Percentiles rank a stretch among this genome's conserved stretches.
Evolutionary conservation across 2,797 vertebrate species (phyloP).

Genomic region (Coccyzus lansbergi): DNA sequence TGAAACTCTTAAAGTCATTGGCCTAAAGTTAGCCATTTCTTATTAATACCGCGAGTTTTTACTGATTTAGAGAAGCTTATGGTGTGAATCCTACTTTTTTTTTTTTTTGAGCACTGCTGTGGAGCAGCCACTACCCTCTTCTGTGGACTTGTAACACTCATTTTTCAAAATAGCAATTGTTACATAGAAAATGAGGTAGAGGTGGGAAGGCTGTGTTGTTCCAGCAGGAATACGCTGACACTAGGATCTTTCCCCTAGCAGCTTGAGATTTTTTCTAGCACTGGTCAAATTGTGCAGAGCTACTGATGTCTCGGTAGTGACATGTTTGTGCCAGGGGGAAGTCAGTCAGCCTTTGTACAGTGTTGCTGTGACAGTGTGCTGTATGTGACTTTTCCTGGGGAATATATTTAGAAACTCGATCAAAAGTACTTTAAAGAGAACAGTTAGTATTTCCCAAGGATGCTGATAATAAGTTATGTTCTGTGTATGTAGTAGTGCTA

Average conservation of each 20-base stretch:
- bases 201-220: not conserved
- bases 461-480: not conserved
- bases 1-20: not conserved
- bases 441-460: not conserved
- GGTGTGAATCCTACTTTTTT: not conserved
- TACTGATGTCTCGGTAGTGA: slow-evolving; percentile 9
- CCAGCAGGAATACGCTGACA: not conserved
- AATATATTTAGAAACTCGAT: slow-evolving; percentile 41
- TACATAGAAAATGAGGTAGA: not conserved
- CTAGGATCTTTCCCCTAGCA: not conserved
- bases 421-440: not conserved
- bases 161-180: not conserved
- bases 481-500: not conserved
- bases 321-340: slow-evolving; percentile 53
- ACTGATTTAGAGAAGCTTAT: not conserved
- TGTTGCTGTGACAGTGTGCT: not conserved
- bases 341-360: not conserved
- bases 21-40: too few species aligned
- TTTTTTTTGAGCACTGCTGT: not conserved
- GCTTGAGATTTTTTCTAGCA: slow-evolving; percentile 22
- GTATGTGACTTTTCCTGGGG: not conserved
- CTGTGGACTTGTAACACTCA: not conserved
- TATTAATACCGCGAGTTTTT: not conserved
- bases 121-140: not conserved
- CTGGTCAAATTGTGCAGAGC: not conserved